Conservation (phyloP, 2,888 invertebrate genomes). For the Masnerella sp. region DNA sequence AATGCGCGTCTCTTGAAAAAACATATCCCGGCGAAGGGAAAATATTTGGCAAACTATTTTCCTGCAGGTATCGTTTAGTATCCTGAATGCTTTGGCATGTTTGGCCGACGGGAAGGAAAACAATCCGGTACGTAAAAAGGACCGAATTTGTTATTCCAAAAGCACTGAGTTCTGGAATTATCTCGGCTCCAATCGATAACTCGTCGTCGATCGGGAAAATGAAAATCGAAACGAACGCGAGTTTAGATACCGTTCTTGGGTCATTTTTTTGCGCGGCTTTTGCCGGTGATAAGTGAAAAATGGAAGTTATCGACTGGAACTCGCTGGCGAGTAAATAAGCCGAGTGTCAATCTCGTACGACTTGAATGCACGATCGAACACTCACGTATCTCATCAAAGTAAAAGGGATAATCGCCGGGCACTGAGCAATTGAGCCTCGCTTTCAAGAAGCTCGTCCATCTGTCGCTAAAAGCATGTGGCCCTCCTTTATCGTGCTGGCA, state of each 20-base stretch:
- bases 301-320: slow-evolving; percentile 52
- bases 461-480: slow-evolving; percentile 93
- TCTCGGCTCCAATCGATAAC: slow-evolving; percentile 17
- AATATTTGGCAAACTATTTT: too few species aligned
- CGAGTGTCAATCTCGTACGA: slow-evolving; percentile 51
- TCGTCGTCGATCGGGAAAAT: background rate
- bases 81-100: too few species aligned
- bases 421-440: slow-evolving; percentile 97
- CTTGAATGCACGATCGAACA: slow-evolving; percentile 69
- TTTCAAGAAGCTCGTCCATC: slow-evolving; percentile 97
- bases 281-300: slow-evolving; percentile 50
- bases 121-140: background rate
- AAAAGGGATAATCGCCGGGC: slow-evolving; percentile 98
- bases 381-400: slow-evolving; percentile 99
- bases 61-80: too few species aligned
- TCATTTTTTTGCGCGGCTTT: slow-evolving; percentile 11
- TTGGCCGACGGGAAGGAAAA: background rate
- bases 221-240: background rate
- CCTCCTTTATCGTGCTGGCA: slow-evolving; percentile 98
- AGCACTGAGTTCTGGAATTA: background rate
- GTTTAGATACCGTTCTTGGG: too few species aligned
- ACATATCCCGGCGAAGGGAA: too few species aligned
- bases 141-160: slow-evolving; percentile 21
- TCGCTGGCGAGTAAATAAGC: slow-evolving; percentile 54
- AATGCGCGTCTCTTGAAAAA: too few species aligned